A percentile compares a stretch with the other conserved stretches of the same genome.
Evolutionary conservation across 2,888 invertebrate species (phyloP).

Genomic region (Tillus elongatus): DNA sequence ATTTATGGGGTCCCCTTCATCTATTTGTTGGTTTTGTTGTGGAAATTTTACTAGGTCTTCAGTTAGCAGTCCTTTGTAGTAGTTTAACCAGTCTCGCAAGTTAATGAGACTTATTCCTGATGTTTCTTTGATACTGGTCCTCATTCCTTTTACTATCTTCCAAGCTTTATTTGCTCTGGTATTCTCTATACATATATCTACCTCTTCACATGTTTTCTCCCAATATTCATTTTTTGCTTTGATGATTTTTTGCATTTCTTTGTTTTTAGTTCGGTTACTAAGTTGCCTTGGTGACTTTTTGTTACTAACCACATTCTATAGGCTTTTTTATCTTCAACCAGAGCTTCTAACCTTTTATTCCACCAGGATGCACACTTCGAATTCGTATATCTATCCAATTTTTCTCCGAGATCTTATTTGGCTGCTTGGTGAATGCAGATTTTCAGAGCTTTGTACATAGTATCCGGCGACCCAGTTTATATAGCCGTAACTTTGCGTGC

Average conservation of each 20-base stretch:
- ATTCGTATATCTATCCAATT: slow-evolving; percentile 1
- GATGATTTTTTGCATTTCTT: not conserved
- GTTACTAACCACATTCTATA: not conserved
- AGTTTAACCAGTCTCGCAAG: not conserved
- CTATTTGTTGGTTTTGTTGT: not conserved
- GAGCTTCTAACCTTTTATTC: not conserved
- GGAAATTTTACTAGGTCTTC: not conserved
- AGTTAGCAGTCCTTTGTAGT: slow-evolving; percentile 2
- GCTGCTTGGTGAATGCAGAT: slow-evolving; percentile 1
- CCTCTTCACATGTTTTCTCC: slow-evolving; percentile 4
- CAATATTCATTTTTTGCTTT: not conserved
- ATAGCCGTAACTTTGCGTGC: too few relatives aligned
- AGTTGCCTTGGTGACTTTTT: not conserved
- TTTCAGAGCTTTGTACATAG: not conserved
- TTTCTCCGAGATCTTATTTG: not conserved
- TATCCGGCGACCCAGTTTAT: too few relatives aligned
- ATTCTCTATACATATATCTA: slow-evolving; percentile 1
- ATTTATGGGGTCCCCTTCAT: not conserved
- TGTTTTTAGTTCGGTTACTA: not conserved
- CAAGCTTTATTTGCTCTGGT: not conserved
- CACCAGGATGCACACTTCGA: not conserved
- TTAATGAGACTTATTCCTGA: not conserved
- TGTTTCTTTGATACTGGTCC: not conserved
- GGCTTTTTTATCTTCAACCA: not conserved
- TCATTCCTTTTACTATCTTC: slow-evolving; percentile 1